A percentile compares a stretch with the other conserved stretches of the same genome.
These are phyloP conservation scores for Pardosa pseudoannulata DNA, from an alignment of 2,888 invertebrate species.

Conservation along the genomic window DNA sequence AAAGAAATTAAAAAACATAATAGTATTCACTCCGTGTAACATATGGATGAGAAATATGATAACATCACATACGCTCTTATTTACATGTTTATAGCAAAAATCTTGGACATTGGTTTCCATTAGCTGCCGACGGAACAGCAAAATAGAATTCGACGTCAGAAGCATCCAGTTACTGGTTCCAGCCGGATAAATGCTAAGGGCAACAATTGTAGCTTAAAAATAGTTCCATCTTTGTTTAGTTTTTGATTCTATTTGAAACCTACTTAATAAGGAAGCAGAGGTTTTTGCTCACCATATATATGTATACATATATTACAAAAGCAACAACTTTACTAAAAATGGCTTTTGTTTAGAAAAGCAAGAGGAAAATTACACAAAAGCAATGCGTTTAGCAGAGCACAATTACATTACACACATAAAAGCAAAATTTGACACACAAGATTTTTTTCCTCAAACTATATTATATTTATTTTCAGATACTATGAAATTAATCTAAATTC, in stretches of 20 bases:
- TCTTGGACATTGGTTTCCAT: conserved; percentile 43
- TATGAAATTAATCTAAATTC: no score
- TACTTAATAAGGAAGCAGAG: conserved; percentile 10
- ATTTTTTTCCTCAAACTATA: no score
- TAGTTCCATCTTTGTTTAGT: background rate
- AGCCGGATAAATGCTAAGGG: background rate
- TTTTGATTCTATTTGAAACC: background rate
- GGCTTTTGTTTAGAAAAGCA: no score
- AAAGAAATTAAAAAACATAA: conserved; percentile 31
- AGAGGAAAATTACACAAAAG: no score
- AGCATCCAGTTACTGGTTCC: conserved; percentile 27
- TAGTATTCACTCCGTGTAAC: conserved; percentile 31
- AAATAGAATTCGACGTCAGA: conserved; percentile 30
- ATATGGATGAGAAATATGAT: conserved; percentile 58
- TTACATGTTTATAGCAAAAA: conserved; percentile 65
- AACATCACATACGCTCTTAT: conserved; percentile 60
- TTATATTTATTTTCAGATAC: no score
- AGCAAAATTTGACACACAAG: no score
- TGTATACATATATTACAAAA: background rate
- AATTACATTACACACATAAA: no score
- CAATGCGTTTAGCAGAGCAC: no score
- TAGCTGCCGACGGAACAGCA: conserved; percentile 67
- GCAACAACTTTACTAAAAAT: background rate
- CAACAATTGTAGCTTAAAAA: background rate
- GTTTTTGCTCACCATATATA: background rate